Evolutionary conservation across 2,113 vertebrate genomes (phyloP).

Genomic region (Trochalopteron elliotii): DNA sequence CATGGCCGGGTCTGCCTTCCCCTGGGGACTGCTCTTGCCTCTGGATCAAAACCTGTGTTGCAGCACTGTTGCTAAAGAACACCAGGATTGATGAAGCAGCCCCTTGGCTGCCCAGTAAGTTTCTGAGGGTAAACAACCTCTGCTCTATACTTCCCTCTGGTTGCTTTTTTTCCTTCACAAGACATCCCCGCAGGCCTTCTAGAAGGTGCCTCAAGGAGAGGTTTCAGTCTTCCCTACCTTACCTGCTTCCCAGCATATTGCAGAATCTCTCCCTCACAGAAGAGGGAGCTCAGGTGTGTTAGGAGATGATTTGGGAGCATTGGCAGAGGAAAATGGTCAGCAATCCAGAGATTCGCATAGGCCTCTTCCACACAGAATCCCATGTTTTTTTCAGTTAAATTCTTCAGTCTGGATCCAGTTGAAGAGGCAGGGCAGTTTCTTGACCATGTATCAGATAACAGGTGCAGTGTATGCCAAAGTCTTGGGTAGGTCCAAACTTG

Average conservation of each 20-base stretch:
- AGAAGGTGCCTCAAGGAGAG: neutral
- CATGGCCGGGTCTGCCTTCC: neutral
- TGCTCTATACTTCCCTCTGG: neutral
- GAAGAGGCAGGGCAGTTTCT: neutral
- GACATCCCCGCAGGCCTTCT: neutral
- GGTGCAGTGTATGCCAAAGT: rapidly evolving
- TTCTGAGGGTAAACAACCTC: neutral
- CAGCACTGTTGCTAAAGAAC: neutral
- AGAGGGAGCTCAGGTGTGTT: neutral
- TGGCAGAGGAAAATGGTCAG: neutral
- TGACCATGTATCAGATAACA: neutral
- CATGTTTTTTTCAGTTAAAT: neutral
- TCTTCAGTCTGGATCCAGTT: neutral
- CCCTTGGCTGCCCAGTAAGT: neutral
- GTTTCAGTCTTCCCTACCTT: neutral
- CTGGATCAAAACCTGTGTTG: neutral
- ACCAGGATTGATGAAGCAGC: neutral
- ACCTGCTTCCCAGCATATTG: neutral
- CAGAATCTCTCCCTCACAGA: neutral
- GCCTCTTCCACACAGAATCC: neutral
- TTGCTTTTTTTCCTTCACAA: neutral
- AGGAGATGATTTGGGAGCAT: neutral
- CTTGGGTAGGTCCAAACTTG: neutral
- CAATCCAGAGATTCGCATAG: neutral
- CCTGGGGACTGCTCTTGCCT: neutral